phyloP scores from a whole-genome alignment of 2,888 invertebrate genomes.

The Pycnomerus fuliginosus region DNA sequence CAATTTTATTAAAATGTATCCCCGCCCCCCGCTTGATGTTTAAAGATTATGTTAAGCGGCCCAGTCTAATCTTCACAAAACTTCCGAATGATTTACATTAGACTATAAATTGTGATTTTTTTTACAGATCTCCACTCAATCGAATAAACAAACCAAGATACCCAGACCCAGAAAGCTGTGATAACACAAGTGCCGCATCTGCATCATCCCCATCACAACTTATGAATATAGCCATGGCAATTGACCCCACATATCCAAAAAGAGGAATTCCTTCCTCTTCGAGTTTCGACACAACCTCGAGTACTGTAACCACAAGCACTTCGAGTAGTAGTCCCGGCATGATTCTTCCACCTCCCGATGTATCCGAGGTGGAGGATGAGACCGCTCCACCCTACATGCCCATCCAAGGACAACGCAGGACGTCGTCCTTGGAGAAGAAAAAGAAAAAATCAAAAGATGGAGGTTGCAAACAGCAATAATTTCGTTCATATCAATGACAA shows the following conservation, averaged over 20 bases:
- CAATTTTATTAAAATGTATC: too few species aligned
- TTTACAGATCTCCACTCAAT: constrained; percentile 39
- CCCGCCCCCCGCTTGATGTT: too few species aligned
- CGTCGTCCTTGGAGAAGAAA: constrained; percentile 63
- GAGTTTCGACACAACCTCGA: constrained; percentile 47
- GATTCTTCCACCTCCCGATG: constrained; percentile 41
- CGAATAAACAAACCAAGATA: constrained; percentile 44
- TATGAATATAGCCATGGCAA: constrained; percentile 65
- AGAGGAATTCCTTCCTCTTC: constrained; percentile 38
- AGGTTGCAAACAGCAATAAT: constrained; percentile 48
- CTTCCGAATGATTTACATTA: too few species aligned
- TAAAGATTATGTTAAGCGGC: too few species aligned
- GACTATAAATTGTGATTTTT: too few species aligned
- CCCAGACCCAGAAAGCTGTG: constrained; percentile 44
- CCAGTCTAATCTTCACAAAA: too few species aligned
- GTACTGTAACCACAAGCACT: constrained; percentile 44
- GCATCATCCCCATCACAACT: constrained; percentile 45
- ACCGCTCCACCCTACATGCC: constrained; percentile 74
- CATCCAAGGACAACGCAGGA: constrained; percentile 71
- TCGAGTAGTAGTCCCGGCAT: constrained; percentile 47
- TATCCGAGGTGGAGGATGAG: constrained; percentile 52
- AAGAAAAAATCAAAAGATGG: constrained; percentile 50
- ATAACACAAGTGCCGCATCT: constrained; percentile 29
- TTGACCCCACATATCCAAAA: constrained; percentile 64
- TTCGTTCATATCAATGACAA: not conserved